These are phyloP conservation scores for Entomyzon cyanotis DNA, from an alignment of 2,113 vertebrate species.

Conservation along the genomic window DNA sequence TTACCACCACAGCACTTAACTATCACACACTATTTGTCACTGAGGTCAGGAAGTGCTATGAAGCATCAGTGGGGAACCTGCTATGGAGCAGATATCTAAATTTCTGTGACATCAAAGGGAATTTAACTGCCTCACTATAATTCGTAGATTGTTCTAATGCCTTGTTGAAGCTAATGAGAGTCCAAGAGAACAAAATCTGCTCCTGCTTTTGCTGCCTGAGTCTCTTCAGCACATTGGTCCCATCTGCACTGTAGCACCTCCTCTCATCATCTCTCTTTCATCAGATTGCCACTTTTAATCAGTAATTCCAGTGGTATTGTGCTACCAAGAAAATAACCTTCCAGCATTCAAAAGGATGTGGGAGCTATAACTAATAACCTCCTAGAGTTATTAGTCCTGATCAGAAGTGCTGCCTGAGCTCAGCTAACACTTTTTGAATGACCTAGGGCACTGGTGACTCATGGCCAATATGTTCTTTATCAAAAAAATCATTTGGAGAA, in stretches of 20 bases:
- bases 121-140: neutral
- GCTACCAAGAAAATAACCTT: neutral
- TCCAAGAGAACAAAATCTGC: neutral
- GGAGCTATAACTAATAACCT: neutral
- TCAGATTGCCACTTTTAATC: constrained; percentile 16
- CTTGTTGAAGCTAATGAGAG: neutral
- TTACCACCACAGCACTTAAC: neutral
- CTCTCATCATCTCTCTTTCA: neutral
- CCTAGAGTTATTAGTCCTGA: neutral
- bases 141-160: neutral
- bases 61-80: neutral
- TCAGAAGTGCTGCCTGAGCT: neutral
- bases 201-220: neutral
- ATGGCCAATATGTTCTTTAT: neutral
- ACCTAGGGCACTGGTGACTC: neutral
- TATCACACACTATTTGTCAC: neutral
- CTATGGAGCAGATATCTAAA: neutral
- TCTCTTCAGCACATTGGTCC: neutral
- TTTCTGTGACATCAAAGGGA: neutral
- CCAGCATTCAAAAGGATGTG: neutral
- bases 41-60: neutral
- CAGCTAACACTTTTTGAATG: neutral
- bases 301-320: neutral
- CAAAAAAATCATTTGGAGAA: neutral
- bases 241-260: neutral